A percentile compares a stretch with the other conserved stretches of the same genome.
Conservation (phyloP, 2,797 vertebrate genomes). For the Urophycis tenuis region DNA sequence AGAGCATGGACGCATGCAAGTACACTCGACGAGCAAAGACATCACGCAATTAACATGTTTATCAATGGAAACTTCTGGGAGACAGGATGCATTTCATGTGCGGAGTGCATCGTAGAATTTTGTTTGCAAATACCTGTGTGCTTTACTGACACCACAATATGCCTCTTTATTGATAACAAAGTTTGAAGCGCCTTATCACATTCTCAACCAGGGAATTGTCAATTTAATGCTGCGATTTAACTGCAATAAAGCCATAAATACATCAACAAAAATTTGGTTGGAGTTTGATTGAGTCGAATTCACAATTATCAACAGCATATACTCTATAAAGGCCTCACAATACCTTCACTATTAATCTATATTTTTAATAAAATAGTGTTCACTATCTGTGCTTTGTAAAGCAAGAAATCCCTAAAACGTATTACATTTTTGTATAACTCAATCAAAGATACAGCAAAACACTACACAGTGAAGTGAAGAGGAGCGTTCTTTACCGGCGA, state of each 20-base stretch:
- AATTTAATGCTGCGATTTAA: slow-evolving; percentile 45
- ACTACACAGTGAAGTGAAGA: slow-evolving; percentile 23
- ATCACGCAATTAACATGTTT: slow-evolving; percentile 6
- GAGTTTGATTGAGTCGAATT: slow-evolving; percentile 23
- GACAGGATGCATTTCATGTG: slow-evolving; percentile 17
- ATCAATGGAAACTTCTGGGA: slow-evolving; percentile 8
- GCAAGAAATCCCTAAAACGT: neutral
- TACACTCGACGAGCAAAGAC: slow-evolving; percentile 25
- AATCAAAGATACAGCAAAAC: slow-evolving; percentile 17
- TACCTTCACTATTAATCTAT: neutral
- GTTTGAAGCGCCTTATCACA: slow-evolving; percentile 50
- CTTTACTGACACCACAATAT: slow-evolving; percentile 41
- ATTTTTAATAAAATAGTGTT: neutral
- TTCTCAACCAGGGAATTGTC: slow-evolving; percentile 33
- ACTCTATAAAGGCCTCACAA: neutral
- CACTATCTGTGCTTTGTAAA: slow-evolving; percentile 2
- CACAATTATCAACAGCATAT: slow-evolving; percentile 24
- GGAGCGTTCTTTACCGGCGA: slow-evolving; percentile 19
- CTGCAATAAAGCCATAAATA: slow-evolving; percentile 60
- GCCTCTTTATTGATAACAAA: slow-evolving; percentile 41
- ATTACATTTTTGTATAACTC: slow-evolving; percentile 12
- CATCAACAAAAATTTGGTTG: slow-evolving; percentile 28
- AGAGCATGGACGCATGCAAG: slow-evolving; percentile 43
- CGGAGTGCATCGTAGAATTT: slow-evolving; percentile 22
- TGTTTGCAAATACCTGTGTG: slow-evolving; percentile 40